A percentile compares a stretch with the other conserved stretches of the same genome.
These are phyloP conservation scores for Archivesica marissinica DNA, from an alignment of 1,140 invertebrate genomes.

Conservation along the genomic window DNA sequence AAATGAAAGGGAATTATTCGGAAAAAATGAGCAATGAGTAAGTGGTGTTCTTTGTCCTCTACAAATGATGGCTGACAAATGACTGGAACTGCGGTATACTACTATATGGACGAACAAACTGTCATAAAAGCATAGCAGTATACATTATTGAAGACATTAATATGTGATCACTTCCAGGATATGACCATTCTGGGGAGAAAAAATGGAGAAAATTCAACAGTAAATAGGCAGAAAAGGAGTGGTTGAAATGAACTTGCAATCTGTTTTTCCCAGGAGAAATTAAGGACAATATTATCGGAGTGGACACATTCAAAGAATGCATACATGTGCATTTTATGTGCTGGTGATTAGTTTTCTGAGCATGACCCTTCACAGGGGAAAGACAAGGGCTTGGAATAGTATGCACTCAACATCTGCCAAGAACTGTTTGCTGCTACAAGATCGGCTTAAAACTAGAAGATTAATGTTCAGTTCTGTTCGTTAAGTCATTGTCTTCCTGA, in stretches of 20 bases:
- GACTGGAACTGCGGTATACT: neutral
- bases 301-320: slow-evolving; percentile 23
- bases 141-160: slow-evolving; percentile 6
- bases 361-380: slow-evolving; percentile 12
- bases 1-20: neutral
- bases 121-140: neutral
- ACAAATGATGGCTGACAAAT: neutral
- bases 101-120: neutral
- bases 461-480: too few species aligned
- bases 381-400: neutral
- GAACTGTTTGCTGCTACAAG: slow-evolving; percentile 6
- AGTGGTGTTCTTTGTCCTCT: neutral
- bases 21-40: slow-evolving; percentile 23
- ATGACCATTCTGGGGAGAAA: neutral
- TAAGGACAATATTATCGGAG: neutral
- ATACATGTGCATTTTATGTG: slow-evolving; percentile 14
- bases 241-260: neutral
- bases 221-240: neutral
- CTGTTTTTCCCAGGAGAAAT: slow-evolving; percentile 18
- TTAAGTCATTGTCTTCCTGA: too few species aligned
- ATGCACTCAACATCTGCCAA: slow-evolving; percentile 2
- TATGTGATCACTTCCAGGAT: neutral
- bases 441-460: too few species aligned
- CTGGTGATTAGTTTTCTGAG: slow-evolving; percentile 23
- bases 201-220: neutral